Conservation (phyloP, 2,888 invertebrate species). For the Tenthredo scrophulariae region DNA sequence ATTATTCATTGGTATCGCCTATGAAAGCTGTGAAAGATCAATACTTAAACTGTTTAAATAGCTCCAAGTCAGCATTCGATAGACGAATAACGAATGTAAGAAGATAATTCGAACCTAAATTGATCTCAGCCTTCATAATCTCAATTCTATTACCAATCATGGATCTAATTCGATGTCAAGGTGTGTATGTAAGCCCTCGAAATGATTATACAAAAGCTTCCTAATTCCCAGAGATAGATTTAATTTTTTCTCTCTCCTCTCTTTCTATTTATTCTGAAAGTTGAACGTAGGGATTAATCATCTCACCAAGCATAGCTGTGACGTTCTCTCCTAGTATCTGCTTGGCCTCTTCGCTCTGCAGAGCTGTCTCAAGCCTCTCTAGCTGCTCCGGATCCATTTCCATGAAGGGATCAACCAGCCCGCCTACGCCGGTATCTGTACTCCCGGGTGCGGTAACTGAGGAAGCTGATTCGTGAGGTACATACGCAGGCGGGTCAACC, state of each 20-base stretch:
- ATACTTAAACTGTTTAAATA: background rate
- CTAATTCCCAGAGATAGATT: too few species aligned
- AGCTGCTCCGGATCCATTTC: slow-evolving; percentile 80
- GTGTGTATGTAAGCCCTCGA: background rate
- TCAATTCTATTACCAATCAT: background rate
- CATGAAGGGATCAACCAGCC: slow-evolving; percentile 77
- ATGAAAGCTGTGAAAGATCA: background rate
- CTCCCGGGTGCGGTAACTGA: slow-evolving; percentile 55
- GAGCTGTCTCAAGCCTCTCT: slow-evolving; percentile 79
- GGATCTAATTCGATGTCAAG: background rate
- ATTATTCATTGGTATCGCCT: too few species aligned
- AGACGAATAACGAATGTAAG: background rate
- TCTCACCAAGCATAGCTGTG: slow-evolving; percentile 77
- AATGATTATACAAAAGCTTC: too few species aligned
- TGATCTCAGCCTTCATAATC: background rate
- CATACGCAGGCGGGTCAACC: slow-evolving; percentile 73
- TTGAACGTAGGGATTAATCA: background rate
- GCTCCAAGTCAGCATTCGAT: background rate
- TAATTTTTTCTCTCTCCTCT: background rate
- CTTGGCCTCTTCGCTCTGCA: slow-evolving; percentile 80
- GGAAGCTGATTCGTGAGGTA: slow-evolving; percentile 58
- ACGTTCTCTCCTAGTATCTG: slow-evolving; percentile 80
- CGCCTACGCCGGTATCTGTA: slow-evolving; percentile 57
- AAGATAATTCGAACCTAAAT: background rate
- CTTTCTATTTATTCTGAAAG: background rate